Base-by-base conservation (phyloP, 2,113 vertebrate species). In the Neolamprologus caudopunctatus region DNA sequence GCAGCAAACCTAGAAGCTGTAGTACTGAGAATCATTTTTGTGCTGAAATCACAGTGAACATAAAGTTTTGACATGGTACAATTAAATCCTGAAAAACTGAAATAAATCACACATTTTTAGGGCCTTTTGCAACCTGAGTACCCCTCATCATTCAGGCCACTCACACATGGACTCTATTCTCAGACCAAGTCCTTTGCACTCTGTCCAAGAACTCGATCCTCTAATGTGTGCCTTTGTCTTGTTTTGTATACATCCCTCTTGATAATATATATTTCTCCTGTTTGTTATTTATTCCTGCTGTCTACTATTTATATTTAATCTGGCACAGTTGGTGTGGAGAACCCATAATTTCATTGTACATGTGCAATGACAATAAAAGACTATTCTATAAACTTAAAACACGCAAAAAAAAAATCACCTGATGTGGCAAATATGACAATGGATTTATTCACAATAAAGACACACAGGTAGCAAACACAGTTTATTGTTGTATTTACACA, bases 401-500 rank as follows among this genome's bases (percentile, higher is more conserved):
- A 7, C 0, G 17, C 6, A 33, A 35, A 61, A 33, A 28, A 13
- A 10, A 24, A 24, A 24, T 21, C 28, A 35, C 31, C 16, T 35
- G 31, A 63, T 63, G 58, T 63, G 58, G 31, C 58, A 63, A 63
- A 63, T n/a, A 63, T 63, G 9, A 78, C 8, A 31, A 78, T 50
- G 16, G 45, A 50, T 78, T n/a, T 50, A 78, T 78, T 47, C 9
- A 63, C 4, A 26, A 61, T 2, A 73, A 85, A 42, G n/a, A 26
- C 11, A 19, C 82, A 85, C 79, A 85, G 19, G 57, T 50, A 87
- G 80, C 40, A 90, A 54, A 83, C 35, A 88, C 75, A 55, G 53
- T 86, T 84, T 80, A 84, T 82, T 82, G 28, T 28, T 24, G 24
- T 88, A 84, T 87, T 87, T 84, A 89, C 79, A 88, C 16, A 33